Percentiles rank a stretch among this genome's conserved stretches.
Conservation (phyloP, 2,888 invertebrate genomes). For the Lasioglossum calceatum region DNA sequence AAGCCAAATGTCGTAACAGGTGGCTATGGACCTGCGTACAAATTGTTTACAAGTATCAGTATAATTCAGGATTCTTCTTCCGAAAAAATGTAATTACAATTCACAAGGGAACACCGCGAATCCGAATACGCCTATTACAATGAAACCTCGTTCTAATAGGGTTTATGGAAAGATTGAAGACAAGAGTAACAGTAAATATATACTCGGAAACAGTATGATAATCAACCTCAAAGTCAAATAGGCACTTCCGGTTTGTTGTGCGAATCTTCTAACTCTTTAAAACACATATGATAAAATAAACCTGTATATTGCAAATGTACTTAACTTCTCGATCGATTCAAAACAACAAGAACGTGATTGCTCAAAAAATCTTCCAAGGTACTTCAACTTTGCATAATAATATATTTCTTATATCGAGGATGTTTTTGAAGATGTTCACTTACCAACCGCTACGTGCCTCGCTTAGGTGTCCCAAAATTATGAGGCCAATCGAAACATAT, state of each 20-base stretch:
- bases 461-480: slow-evolving; percentile 5
- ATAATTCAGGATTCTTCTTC: background rate
- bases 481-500: background rate
- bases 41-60: background rate
- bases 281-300: background rate
- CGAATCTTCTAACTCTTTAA: background rate
- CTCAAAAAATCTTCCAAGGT: background rate
- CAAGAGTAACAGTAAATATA: background rate
- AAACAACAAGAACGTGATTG: background rate
- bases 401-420: slow-evolving; percentile 2
- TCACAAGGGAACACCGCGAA: background rate
- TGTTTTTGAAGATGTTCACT: background rate
- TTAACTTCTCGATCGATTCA: background rate
- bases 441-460: background rate
- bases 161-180: background rate
- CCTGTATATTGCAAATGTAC: background rate
- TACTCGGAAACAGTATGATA: background rate
- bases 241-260: background rate
- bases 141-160: background rate
- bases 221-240: background rate
- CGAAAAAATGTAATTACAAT: background rate
- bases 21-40: background rate
- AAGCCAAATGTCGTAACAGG: background rate
- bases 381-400: slow-evolving; percentile 10
- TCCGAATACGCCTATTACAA: background rate